Evolutionary conservation across 2,797 vertebrate species (phyloP).

Genomic region (Enteromius fasciolatus): DNA sequence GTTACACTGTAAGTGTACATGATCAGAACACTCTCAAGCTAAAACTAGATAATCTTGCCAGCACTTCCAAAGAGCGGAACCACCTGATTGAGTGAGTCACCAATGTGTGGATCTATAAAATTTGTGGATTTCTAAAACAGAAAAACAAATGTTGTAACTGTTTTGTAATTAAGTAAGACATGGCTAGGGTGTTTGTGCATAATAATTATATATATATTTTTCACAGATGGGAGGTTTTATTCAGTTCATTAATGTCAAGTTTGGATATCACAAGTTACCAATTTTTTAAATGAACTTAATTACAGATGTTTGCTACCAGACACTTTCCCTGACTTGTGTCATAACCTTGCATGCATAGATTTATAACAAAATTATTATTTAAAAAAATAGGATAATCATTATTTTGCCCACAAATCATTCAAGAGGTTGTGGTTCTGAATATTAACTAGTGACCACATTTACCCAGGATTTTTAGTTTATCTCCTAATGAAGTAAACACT

Average conservation of each 20-base stretch:
- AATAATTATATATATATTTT: neutral
- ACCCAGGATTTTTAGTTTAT: neutral
- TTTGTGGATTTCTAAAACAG: neutral
- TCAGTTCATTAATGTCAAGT: neutral
- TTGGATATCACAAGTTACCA: neutral
- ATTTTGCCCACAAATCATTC: neutral
- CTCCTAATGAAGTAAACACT: constrained; percentile 6
- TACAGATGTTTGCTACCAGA: neutral
- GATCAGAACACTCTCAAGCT: neutral
- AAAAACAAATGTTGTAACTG: neutral
- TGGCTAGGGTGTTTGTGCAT: neutral
- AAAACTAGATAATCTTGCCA: neutral
- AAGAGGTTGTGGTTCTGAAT: too few species aligned
- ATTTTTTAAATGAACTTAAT: neutral
- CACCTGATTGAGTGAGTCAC: neutral
- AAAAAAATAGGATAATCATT: neutral
- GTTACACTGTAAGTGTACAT: neutral
- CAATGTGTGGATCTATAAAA: neutral
- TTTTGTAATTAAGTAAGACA: neutral
- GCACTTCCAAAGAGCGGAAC: neutral
- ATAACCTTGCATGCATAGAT: neutral
- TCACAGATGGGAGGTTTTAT: neutral
- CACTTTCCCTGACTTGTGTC: neutral
- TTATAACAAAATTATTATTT: neutral
- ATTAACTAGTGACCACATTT: neutral